Evolutionary conservation across 2,797 vertebrate species (phyloP), one percentile per base, ranked within the genome.

Genomic region (Dallia pectoralis): DNA sequence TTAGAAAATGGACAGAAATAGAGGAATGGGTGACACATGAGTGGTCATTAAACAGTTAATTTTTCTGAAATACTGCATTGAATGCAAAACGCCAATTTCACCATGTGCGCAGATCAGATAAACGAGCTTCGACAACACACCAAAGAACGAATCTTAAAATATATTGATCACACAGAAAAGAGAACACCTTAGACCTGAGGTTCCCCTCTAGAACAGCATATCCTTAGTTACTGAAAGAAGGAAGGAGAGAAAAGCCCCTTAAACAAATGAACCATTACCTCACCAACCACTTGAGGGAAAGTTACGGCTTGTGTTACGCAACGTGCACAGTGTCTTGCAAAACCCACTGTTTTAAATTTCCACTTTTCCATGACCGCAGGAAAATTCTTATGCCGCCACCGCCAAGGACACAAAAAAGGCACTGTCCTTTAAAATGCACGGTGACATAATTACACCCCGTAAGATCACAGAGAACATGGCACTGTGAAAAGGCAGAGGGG

Each of bases 401-500:
- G 49, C 16, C 27, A 30, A 29, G 27, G 47, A 68, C 19, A n/a
- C 9, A 40, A 40, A 40, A 68, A 19, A 25, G 49, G 7, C 1
- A 27, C 22, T 69, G 64, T 78, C 59, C 72, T 75, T 63, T 33
- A 66, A 76, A 82, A 75, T 67, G 74, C 72, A 82, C 27, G 48
- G 69, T 72, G 73, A 76, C 67, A 76, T 88, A 87, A 88, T 78
- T 76, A 89, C 84, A 83, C 85, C 79, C 82, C 86, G 66, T 79
- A 84, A 88, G 87, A 88, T 88, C 87, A 87, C 73, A 85, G 83
- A 65, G 73, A 84, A 82, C 81, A 80, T 0, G 64, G 71, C 29
- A 79, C 79, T 81, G 78, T 75, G 84, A 84, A 87, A 86, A 85
- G 88, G 85, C 81, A 82, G 71, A 76, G 75, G 19, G 36, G 80